A percentile compares a stretch with the other conserved stretches of the same genome.
Conservation (phyloP, 1,140 invertebrate genomes). For the Leucophenga varia region DNA sequence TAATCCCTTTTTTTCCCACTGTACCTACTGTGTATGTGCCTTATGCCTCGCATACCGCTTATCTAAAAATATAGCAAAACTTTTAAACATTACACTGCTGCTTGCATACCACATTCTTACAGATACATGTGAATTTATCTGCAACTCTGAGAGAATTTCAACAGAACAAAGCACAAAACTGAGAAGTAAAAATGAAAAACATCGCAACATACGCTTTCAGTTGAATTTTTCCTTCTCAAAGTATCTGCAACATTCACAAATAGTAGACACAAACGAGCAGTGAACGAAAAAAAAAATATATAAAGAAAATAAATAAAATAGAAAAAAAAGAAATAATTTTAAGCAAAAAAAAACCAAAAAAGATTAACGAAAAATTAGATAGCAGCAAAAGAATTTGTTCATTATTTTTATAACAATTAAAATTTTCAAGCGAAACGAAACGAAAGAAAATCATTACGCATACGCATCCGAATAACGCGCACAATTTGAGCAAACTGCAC, state of each 20-base stretch:
- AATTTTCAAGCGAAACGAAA: conserved; percentile 11
- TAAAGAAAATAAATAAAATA: conserved; percentile 2
- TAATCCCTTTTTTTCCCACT: too few species aligned
- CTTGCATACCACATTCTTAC: too few species aligned
- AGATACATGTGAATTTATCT: too few species aligned
- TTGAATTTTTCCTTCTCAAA: too few species aligned
- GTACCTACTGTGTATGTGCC: too few species aligned
- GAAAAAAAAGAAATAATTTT: conserved; percentile 8
- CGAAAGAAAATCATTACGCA: conserved; percentile 4
- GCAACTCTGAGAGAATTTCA: too few species aligned
- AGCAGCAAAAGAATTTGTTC: conserved; percentile 14
- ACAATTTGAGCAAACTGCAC: conserved; percentile 27
- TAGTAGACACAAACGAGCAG: too few species aligned
- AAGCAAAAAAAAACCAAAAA: conserved; percentile 9
- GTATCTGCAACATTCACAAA: not conserved
- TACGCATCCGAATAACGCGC: too few species aligned
- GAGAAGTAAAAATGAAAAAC: conserved; percentile 29
- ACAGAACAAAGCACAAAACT: conserved; percentile 9
- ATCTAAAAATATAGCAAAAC: too few species aligned
- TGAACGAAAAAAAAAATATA: conserved; percentile 2
- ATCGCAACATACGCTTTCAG: not conserved
- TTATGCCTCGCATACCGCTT: too few species aligned
- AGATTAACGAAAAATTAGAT: conserved; percentile 22
- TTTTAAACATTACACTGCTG: too few species aligned
- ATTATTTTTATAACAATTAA: conserved; percentile 20